Base-by-base conservation (phyloP, 1,140 invertebrate species). In the Nasonia giraulti region DNA sequence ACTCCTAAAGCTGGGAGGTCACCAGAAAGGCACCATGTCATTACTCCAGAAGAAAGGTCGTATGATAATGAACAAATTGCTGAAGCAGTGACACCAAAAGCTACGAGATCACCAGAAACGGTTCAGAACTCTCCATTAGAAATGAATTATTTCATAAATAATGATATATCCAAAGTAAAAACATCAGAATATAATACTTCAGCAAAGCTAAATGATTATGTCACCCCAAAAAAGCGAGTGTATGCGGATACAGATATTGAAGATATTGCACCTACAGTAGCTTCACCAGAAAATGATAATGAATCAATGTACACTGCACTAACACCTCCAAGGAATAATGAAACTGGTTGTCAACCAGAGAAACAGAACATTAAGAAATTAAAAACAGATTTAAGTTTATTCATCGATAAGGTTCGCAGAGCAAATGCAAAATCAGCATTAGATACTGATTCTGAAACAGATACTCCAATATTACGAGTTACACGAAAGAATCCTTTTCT, bases 341-440 rank as follows among this genome's bases (percentile, higher is more conserved):
- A 62, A 33, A 33, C 37, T 2, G 55, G 17, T 2, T 7, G 17
- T n/a, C 20, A 62, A 62, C 55, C 55, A 6, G 0, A 71, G 31
- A 5, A 8, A 27, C 1, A 27, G 27, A 33, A 87, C 27, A 4
- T 77, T 76, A 37, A 44, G 3, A 88, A 80, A 47, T n/a, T 62
- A 20, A 89, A 88, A 81, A 88, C 88, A 82, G 77, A 91, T 76
- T 69, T 91, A 4, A 91, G 86, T 84, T 81, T 89, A 83, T 91
- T 89, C 83, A 90, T 91, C 47, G 90, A 89, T 69, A 88, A 89
- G 87, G 76, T 89, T 37, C 82, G 88, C 14, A 87, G 20, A 47
- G 69, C 87, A 83, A 90, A 91, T 80, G 89, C 85, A 11, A 88
- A 82, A 73, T 69, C 55, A 27, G 50, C 87, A 31, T 69, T 76